phyloP scores from a whole-genome alignment of 2,888 invertebrate genomes.

The Ceriagrion tenellum region DNA sequence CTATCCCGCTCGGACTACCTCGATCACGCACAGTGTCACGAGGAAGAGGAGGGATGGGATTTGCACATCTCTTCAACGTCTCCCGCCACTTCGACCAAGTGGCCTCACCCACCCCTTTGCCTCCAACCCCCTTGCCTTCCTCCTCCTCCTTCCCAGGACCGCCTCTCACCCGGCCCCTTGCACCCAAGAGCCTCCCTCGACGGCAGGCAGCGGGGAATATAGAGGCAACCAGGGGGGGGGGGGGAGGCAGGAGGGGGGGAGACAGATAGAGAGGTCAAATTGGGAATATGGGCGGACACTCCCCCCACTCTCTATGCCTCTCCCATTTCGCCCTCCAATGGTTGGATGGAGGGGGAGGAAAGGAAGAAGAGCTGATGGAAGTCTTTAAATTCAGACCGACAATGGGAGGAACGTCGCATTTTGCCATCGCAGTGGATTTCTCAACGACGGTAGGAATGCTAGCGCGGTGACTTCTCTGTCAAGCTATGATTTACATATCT shows the following conservation, averaged over 20 bases:
- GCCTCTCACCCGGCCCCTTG: neutral
- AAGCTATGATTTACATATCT: no score
- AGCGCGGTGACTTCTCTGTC: no score
- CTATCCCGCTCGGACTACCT: no score
- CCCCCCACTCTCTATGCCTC: neutral
- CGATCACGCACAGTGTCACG: neutral
- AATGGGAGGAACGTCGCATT: no score
- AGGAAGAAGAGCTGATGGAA: no score
- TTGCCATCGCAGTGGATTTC: no score
- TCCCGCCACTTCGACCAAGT: no score
- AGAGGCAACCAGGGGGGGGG: no score
- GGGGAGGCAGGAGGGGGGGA: neutral
- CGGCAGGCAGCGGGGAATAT: no score
- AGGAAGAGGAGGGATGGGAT: neutral
- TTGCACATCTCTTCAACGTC: neutral
- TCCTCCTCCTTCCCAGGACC: neutral
- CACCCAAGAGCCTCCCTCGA: neutral
- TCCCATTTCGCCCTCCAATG: neutral
- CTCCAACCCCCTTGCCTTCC: neutral
- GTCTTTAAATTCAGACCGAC: no score
- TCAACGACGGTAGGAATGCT: no score
- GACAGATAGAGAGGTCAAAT: neutral
- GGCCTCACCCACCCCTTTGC: neutral
- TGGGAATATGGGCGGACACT: neutral
- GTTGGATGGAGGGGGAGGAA: no score